Evolutionary conservation across 1,140 invertebrate genomes (phyloP), one percentile per base, ranked within the genome.

Genomic region (Carposina sasakii): DNA sequence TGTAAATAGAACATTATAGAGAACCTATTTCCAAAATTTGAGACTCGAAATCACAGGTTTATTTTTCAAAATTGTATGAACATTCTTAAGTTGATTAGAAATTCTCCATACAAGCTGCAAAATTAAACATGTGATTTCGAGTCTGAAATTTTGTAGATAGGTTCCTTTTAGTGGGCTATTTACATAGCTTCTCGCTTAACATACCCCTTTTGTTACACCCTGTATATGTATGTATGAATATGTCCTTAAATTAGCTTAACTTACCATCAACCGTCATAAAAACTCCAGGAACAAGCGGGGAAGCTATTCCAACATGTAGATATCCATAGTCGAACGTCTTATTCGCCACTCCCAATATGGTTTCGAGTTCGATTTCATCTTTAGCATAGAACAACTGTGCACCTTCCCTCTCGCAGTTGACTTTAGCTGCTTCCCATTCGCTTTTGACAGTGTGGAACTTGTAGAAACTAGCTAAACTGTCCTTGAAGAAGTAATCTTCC

Each of bases 351-450:
- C 23, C 37, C 10, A 68, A 52, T 3, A 81, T 65, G 1, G 53
- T 51, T 1, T 64, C 20, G 0, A 63, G 66, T 37, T 81, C 76
- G 1, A 55, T 41, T 0, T 71, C 52, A 33, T 73, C 62, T 19
- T 72, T 60, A 3, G 79, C 65, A 13, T 72, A 77, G 33, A 81
- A 83, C 1, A 83, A 47, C 15, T 46, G 54, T 1, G 74, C 71
- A 0, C 76, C 76, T 50, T 83, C 75, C 34, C 62, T 44, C 1
- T 50, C 51, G 45, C 76, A 81, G 10, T 42, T 53, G 3, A 52
- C 41, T 28, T 62, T 75, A 0, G 75, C 75, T 16, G 74, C 64
- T 20, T 54, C 12, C 71, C 69, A 81, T 15, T 52, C 63, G 46
- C 59, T 71, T 3, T 39, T 40, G 20, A 71, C 26, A 0, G 75